Evolutionary conservation across 2,888 invertebrate species (phyloP).

Genomic region (Andrena dorsata): DNA sequence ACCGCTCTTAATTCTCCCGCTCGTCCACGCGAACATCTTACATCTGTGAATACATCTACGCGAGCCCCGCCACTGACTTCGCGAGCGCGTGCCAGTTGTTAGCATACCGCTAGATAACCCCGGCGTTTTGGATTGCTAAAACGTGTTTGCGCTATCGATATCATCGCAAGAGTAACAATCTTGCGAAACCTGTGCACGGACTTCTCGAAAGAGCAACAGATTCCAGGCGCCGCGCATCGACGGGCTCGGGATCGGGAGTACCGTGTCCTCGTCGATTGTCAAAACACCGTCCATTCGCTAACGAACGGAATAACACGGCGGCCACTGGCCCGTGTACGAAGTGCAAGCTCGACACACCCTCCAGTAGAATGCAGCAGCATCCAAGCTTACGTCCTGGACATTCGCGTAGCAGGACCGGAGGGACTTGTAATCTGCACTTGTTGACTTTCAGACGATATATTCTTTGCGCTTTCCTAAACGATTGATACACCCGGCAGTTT

Average conservation of each 20-base stretch:
- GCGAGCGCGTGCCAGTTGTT: not conserved
- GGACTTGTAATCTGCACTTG: too few species aligned
- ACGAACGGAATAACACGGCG: not conserved
- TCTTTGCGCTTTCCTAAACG: not conserved
- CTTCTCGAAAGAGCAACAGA: not conserved
- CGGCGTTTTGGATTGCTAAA: not conserved
- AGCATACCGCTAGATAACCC: too few species aligned
- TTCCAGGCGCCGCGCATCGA: not conserved
- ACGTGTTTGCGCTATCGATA: slow-evolving; percentile 18
- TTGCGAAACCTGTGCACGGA: not conserved
- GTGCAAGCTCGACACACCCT: too few species aligned
- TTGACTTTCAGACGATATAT: too few species aligned
- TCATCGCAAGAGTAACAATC: not conserved
- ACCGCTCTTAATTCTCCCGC: not conserved
- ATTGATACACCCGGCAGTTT: not conserved
- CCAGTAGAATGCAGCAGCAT: too few species aligned
- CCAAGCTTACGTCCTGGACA: too few species aligned
- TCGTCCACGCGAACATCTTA: not conserved
- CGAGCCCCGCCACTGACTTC: not conserved
- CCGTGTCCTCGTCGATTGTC: not conserved
- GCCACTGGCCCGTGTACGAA: too few species aligned
- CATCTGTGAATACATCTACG: not conserved
- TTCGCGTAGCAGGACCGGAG: too few species aligned
- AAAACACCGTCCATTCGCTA: not conserved
- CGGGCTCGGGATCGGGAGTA: not conserved